phyloP scores from a whole-genome alignment of 2,113 vertebrate species.

The Rhinogobius similis region DNA sequence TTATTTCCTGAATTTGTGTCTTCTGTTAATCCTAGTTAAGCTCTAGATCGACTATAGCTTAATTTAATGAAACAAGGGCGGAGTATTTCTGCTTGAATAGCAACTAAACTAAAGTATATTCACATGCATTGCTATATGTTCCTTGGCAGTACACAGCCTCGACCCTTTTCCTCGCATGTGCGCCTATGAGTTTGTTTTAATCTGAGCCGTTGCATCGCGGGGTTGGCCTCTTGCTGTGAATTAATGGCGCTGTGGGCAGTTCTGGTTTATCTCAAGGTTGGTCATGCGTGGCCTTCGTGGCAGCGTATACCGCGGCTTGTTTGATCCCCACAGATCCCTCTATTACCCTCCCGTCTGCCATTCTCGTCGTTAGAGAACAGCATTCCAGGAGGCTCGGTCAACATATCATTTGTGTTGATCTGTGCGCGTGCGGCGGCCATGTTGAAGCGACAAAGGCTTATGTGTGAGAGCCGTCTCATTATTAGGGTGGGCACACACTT shows the following conservation, averaged over 20 bases:
- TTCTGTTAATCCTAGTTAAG: too few species aligned
- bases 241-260: constrained; percentile 39
- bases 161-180: constrained; percentile 27
- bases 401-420: constrained; percentile 41
- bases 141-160: constrained; percentile 3
- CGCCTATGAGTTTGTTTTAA: constrained; percentile 57
- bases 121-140: not conserved
- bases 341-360: constrained; percentile 50
- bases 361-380: constrained; percentile 32
- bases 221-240: constrained; percentile 48
- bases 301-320: constrained; percentile 39
- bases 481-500: constrained; percentile 69
- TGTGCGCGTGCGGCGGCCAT: constrained; percentile 29
- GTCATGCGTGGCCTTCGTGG: constrained; percentile 48
- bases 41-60: not conserved
- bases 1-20: too few species aligned
- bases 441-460: constrained; percentile 48
- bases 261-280: constrained; percentile 52
- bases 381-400: constrained; percentile 42
- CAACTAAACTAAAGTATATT: not conserved
- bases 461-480: constrained; percentile 68
- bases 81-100: not conserved
- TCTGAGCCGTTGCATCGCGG: constrained; percentile 25
- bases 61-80: not conserved
- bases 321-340: constrained; percentile 38